Base-by-base conservation (phyloP, 2,888 invertebrate genomes). In the Dicyrtoma fusca region DNA sequence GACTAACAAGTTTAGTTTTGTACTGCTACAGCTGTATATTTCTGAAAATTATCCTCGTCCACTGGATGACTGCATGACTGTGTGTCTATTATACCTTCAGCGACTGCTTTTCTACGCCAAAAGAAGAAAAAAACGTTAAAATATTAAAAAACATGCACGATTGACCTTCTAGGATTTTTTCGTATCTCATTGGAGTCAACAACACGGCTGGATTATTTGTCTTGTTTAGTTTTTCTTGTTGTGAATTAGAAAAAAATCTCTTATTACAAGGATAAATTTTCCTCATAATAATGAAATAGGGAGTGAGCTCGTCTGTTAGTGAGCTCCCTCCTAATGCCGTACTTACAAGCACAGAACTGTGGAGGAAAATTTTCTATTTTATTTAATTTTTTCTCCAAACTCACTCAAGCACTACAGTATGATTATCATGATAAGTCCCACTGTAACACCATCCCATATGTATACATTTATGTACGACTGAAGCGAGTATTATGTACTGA, bases 191-290 rank as follows among this genome's bases (percentile, higher is more conserved):
- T 42, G 57, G 59, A 68, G 68, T 68, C 68, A 68, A 68, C 57
- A 55, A 64, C 47, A 55, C 42, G 55, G 55, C 59, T 68, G 68
- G 68, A 57, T 57, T 68, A 21, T 68, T 25, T 44, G 26, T 68
- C 45, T 44, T 68, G 64, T 64, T 44, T 64, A 25, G 45, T 21
- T 64, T 64, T 42, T 68, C 44, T n/a, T 47, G 23, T 23, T 17
- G 11, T 11, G 47, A 44, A 11, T 34, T 1, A 68, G 25, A 17
- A 68, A 55, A 66, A 42, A 66, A 26, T 34, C n/a, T 53, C 42
- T 68, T 68, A 68, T 59, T 68, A 47, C 68, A 68, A 68, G 68
- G 68, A 68, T 68, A 61, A 14, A 19, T 68, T 68, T 68, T 68
- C 68, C 68, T 68, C 25, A 45, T 68, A 44, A 14, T 21, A 19